Evolutionary conservation across 2,888 invertebrate species (phyloP), one percentile per base, ranked within the genome.

Genomic region (Caradrina kadenii): DNA sequence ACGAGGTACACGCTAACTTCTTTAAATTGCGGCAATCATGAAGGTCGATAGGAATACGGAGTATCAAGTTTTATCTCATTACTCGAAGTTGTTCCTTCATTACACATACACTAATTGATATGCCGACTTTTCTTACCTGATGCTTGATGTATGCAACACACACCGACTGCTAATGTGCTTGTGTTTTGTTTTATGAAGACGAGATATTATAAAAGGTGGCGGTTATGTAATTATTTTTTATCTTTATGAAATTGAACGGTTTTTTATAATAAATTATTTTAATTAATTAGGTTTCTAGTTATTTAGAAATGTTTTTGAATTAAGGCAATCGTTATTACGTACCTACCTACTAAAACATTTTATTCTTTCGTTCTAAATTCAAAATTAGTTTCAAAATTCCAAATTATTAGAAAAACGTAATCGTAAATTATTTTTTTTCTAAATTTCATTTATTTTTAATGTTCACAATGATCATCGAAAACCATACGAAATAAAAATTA

Each of bases 51-150:
- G 66, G 81, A 82, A 84, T 84, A 59, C 53, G 35, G 22, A 54
- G 87, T 89, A 90, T 93, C 92, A 87, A 76, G 84, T 92, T 90
- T 84, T 86, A 86, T 88, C 92, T 91, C 92, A 93, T 93, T 93
- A 93, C 81, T 69, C 76, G 79, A 79, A 80, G 73, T 74, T 82
- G 77, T 80, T 81, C 87, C 86, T 85, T 89, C 89, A 88, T 89
- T 89, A 91, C 87, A 79, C 69, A 54, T 62, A 60, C 68, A 77
- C 84, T 89, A 90, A 89, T 89, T 89, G 88, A 86, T 82, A 78
- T 77, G 69, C 42, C 70, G 76, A 84, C 83, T 86, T 87, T 88
- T 85, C 85, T 84, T 83, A 83, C 79, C 62, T 55, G 73, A 53
- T 58, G 39, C 39, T 39, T 39, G 39, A 39, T 45, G 62, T 75